These are phyloP conservation scores for Centropus bengalensis DNA, from an alignment of 2,113 vertebrate genomes.

Conservation along the genomic window DNA sequence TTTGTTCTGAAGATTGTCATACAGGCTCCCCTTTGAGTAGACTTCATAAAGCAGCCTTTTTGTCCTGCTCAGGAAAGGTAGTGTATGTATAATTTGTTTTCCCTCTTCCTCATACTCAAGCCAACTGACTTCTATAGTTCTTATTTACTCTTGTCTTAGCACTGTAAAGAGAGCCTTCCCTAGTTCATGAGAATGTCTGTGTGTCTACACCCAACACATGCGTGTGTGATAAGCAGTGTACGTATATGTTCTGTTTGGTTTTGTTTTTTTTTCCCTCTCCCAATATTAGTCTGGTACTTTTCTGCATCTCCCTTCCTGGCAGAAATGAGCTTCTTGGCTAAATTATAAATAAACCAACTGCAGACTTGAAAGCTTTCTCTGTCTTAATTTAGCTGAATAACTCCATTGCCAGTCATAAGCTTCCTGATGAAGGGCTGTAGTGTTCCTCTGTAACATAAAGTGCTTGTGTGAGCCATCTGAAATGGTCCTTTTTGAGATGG, in stretches of 20 bases:
- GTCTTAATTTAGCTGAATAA: constrained; percentile 1
- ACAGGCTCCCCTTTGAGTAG: not conserved
- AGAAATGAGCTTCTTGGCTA: not conserved
- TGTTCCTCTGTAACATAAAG: not conserved
- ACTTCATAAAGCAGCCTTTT: not conserved
- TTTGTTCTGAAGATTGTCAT: not conserved
- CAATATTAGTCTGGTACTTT: not conserved
- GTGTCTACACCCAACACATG: not conserved
- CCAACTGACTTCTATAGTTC: not conserved
- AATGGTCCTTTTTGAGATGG: not conserved
- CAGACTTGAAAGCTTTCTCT: constrained; percentile 1
- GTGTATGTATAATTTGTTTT: not conserved
- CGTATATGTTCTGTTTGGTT: not conserved
- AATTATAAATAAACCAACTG: not conserved
- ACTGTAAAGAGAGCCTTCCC: not conserved
- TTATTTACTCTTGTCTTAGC: not conserved
- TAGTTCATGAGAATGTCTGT: not conserved
- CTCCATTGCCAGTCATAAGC: not conserved
- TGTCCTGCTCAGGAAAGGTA: not conserved
- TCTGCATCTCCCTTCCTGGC: not conserved
- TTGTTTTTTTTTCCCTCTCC: not conserved
- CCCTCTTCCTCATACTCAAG: not conserved
- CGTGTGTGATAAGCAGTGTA: not conserved
- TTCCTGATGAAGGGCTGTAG: not conserved
- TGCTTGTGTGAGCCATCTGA: not conserved